A percentile compares a stretch with the other conserved stretches of the same genome.
phyloP scores from a whole-genome alignment of 2,888 invertebrate species.

The Gymnocheta viridis region DNA sequence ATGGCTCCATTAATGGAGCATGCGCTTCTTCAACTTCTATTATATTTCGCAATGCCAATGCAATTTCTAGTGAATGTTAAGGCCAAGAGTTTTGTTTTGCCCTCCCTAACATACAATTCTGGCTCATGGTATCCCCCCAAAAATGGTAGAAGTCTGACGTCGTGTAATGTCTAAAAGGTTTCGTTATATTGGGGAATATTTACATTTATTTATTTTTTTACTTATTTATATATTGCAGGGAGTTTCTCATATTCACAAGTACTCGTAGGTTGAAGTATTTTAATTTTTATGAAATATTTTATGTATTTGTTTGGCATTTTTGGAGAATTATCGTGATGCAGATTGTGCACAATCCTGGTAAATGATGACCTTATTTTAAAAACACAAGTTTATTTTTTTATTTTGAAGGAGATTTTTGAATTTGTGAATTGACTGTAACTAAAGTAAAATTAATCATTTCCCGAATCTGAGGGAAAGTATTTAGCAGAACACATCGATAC shows the following conservation, averaged over 20 bases:
- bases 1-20: conserved; percentile 58
- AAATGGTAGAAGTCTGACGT: conserved; percentile 69
- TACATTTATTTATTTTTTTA: no score
- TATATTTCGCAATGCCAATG: conserved; percentile 28
- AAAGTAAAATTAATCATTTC: no score
- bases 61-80: conserved; percentile 65
- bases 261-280: not conserved
- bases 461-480: no score
- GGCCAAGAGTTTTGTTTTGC: conserved; percentile 54
- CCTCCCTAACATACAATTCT: conserved; percentile 4
- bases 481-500: no score
- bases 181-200: no score
- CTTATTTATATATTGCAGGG: no score
- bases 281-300: conserved; percentile 8
- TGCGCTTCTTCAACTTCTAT: conserved; percentile 51
- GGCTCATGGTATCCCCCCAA: conserved; percentile 33
- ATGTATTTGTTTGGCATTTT: not conserved
- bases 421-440: no score
- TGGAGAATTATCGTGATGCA: not conserved
- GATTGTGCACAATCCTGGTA: not conserved
- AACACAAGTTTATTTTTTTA: not conserved
- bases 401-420: not conserved
- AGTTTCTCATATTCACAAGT: not conserved
- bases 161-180: conserved; percentile 46
- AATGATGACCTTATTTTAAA: conserved; percentile 55